phyloP scores from a whole-genome alignment of 2,797 vertebrate genomes.

The Danio tinwini region DNA sequence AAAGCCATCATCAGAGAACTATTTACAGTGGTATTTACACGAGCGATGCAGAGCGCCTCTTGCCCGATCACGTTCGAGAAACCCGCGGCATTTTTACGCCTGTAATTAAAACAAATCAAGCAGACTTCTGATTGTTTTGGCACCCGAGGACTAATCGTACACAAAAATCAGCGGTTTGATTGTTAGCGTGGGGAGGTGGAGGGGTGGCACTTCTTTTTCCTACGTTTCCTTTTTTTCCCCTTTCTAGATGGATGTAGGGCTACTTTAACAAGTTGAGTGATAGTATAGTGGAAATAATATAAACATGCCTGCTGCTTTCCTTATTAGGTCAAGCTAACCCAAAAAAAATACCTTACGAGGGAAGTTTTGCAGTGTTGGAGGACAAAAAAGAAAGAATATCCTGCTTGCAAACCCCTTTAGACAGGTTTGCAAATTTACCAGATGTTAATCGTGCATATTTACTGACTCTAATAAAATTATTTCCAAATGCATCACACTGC shows the following conservation, averaged over 20 bases:
- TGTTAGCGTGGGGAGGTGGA: conserved; percentile 75
- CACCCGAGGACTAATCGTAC: conserved; percentile 96
- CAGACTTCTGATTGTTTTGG: conserved; percentile 99
- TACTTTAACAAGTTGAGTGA: conserved; percentile 79
- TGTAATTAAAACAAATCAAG: conserved; percentile 99
- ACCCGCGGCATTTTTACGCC: conserved; percentile 92
- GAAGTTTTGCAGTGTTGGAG: conserved; percentile 78
- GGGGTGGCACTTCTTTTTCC: conserved; percentile 59
- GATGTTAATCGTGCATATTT: conserved; percentile 90
- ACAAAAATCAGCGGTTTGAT: conserved; percentile 84
- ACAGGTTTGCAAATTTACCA: conserved; percentile 85
- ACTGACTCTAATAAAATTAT: conserved; percentile 88
- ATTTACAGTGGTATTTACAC: conserved; percentile 97
- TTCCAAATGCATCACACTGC: conserved; percentile 88
- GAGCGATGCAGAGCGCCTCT: conserved; percentile 84
- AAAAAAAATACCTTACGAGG: conserved; percentile 69
- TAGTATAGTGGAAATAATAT: conserved; percentile 37
- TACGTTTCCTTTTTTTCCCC: not conserved
- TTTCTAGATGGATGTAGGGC: conserved; percentile 53
- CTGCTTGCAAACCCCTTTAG: conserved; percentile 87
- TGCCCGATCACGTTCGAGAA: conserved; percentile 95
- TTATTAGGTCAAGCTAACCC: conserved; percentile 82
- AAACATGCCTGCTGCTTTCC: conserved; percentile 82
- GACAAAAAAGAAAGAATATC: conserved; percentile 65
- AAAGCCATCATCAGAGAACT: conserved; percentile 94